Percentiles rank a stretch among this genome's conserved stretches.
phyloP scores from a whole-genome alignment of 1,140 invertebrate species.

The Euschistus heros region DNA sequence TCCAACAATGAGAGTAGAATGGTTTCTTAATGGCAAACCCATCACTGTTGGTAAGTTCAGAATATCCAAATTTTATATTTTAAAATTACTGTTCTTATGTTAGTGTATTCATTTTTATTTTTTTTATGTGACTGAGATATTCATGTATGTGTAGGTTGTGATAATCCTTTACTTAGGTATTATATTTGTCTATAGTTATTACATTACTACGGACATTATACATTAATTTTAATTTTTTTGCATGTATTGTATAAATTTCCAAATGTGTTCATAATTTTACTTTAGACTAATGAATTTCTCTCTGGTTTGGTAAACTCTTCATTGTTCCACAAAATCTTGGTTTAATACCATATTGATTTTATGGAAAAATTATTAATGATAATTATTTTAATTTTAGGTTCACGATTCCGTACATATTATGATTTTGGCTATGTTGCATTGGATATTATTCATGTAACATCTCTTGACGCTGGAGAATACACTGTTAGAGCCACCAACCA shows the following conservation, averaged over 20 bases:
- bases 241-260: no score
- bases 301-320: neutral
- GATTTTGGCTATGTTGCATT: conserved; percentile 88
- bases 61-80: neutral
- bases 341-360: neutral
- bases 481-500: conserved; percentile 86
- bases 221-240: no score
- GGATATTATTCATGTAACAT: conserved; percentile 77
- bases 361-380: conserved; percentile 1
- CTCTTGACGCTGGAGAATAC: conserved; percentile 86
- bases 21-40: conserved; percentile 84
- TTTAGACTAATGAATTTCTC: no score
- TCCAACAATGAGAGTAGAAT: conserved; percentile 91
- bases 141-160: neutral
- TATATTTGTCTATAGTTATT: no score
- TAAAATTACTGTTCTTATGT: neutral
- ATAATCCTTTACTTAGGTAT: neutral
- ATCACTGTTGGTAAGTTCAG: conserved; percentile 58
- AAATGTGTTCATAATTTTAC: no score
- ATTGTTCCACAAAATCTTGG: neutral
- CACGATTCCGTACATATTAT: conserved; percentile 86
- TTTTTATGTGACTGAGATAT: no score
- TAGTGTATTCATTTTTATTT: no score
- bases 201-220: no score
- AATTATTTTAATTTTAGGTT: conserved; percentile 36